These are phyloP conservation scores for Chelonoidis abingdonii DNA, from an alignment of 2,113 vertebrate species.

Conservation along the genomic window DNA sequence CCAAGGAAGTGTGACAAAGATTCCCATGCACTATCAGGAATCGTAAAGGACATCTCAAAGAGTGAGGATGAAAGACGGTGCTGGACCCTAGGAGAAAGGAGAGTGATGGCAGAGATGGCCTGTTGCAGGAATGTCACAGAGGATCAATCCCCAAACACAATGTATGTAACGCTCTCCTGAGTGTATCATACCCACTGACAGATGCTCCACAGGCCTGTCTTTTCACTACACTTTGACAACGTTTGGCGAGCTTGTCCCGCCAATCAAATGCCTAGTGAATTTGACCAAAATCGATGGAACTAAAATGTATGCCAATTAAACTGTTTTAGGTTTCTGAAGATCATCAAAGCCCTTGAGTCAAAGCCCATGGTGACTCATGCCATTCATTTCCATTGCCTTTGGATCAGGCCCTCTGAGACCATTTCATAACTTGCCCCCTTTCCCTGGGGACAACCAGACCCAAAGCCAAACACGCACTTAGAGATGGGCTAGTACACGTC, in stretches of 20 bases:
- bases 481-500: accelerated
- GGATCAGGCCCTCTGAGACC: neutral
- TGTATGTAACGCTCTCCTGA: neutral
- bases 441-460: neutral
- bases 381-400: neutral
- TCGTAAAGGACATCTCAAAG: neutral
- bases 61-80: neutral
- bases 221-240: neutral
- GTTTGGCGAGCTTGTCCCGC: neutral
- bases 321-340: neutral
- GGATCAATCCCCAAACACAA: neutral
- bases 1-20: neutral
- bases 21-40: neutral
- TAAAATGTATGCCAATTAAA: neutral
- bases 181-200: neutral
- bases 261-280: neutral
- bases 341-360: neutral
- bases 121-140: neutral
- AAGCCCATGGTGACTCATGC: neutral
- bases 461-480: neutral
- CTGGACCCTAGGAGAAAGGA: neutral
- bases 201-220: neutral
- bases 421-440: neutral
- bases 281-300: neutral
- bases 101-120: neutral